phyloP scores from a whole-genome alignment of 2,888 invertebrate species.

The Trypoxylon attenuatum region DNA sequence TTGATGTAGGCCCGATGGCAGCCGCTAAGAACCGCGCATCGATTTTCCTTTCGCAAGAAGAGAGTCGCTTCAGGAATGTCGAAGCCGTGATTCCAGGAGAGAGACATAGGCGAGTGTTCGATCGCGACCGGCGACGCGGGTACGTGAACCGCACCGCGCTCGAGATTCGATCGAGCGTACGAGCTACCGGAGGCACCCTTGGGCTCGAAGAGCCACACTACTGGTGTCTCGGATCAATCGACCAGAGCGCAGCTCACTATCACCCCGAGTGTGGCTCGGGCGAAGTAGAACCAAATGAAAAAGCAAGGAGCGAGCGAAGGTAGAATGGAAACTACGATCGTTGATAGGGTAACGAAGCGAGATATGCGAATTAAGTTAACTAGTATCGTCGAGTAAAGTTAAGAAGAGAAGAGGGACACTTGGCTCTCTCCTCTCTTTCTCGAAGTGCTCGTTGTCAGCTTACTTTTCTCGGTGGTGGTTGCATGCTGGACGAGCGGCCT shows the following conservation, averaged over 20 bases:
- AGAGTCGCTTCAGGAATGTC: constrained; percentile 13
- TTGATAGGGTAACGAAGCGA: neutral
- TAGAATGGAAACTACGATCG: neutral
- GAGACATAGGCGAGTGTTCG: neutral
- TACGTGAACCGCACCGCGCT: no score
- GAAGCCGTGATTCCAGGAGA: constrained; percentile 11
- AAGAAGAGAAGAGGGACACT: no score
- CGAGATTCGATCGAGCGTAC: neutral
- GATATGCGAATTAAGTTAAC: no score
- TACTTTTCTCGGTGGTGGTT: constrained; percentile 92
- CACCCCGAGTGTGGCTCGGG: no score
- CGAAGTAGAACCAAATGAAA: neutral
- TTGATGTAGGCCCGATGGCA: constrained; percentile 48
- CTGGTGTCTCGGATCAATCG: no score
- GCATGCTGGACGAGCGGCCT: constrained; percentile 78
- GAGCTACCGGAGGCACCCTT: no score
- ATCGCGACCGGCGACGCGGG: no score
- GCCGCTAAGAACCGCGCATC: constrained; percentile 55
- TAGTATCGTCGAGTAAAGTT: no score
- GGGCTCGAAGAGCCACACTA: no score
- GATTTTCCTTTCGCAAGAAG: constrained; percentile 52
- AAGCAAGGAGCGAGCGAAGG: neutral
- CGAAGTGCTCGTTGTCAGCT: constrained; percentile 61
- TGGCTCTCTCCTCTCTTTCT: no score
- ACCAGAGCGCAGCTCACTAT: no score